Evolutionary conservation across 2,113 vertebrate species (phyloP).

Genomic region (Butorides virescens): DNA sequence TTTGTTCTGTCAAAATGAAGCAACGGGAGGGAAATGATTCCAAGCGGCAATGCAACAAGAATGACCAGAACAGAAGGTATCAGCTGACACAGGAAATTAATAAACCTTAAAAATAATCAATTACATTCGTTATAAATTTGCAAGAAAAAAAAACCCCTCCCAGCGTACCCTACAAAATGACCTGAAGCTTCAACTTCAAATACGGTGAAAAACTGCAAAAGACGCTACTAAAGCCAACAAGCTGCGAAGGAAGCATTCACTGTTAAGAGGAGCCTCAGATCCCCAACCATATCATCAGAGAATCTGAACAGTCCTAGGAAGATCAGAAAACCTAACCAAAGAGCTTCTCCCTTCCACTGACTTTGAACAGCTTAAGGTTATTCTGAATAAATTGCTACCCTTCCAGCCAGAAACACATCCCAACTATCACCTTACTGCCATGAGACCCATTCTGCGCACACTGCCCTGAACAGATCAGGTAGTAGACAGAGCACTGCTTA

Average conservation of each 20-base stretch:
- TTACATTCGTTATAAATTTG: not conserved
- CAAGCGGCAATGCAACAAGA: not conserved
- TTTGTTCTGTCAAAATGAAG: not conserved
- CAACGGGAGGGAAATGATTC: not conserved
- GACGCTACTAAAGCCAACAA: not conserved
- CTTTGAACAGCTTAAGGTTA: not conserved
- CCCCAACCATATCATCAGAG: not conserved
- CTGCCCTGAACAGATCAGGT: not conserved
- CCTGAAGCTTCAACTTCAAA: not conserved
- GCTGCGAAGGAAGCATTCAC: not conserved
- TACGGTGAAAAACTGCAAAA: not conserved
- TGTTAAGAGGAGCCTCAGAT: not conserved
- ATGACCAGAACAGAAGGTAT: not conserved
- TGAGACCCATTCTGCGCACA: not conserved
- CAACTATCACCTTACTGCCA: not conserved
- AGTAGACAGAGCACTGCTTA: not conserved
- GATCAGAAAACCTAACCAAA: not conserved
- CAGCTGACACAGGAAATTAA: not conserved
- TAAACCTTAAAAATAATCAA: not conserved
- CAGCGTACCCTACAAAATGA: not conserved
- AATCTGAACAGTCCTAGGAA: not conserved
- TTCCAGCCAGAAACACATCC: not conserved
- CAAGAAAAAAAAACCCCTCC: not conserved
- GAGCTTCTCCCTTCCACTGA: not conserved
- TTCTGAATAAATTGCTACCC: not conserved